These are phyloP conservation scores for Synanthedon formicaeformis DNA, from an alignment of 2,888 invertebrate genomes.

Conservation along the genomic window DNA sequence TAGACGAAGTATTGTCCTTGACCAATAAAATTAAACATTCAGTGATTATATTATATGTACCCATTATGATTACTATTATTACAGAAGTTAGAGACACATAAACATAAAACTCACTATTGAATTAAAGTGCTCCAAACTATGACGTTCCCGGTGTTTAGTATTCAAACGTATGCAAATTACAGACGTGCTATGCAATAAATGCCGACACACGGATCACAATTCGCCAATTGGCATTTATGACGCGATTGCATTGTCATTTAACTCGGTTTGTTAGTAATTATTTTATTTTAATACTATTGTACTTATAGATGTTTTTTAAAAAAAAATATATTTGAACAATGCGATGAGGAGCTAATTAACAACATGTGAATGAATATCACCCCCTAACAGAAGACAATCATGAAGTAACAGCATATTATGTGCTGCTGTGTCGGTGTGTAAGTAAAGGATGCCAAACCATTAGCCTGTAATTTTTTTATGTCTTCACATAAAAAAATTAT, in stretches of 20 bases:
- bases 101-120: conserved; percentile 63
- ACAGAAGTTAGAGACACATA: conserved; percentile 18
- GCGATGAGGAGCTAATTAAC: too few relatives aligned
- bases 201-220: conserved; percentile 67
- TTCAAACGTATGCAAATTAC: conserved; percentile 70
- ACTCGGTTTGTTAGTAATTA: neutral
- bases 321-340: too few relatives aligned
- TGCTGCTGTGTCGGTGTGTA: too few relatives aligned
- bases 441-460: too few relatives aligned
- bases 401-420: too few relatives aligned
- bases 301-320: too few relatives aligned
- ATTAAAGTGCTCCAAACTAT: conserved; percentile 62
- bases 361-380: too few relatives aligned
- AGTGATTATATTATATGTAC: too few relatives aligned
- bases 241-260: conserved; percentile 38
- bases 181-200: conserved; percentile 69
- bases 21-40: too few relatives aligned
- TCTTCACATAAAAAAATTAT: too few relatives aligned
- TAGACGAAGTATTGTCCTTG: neutral
- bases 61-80: neutral
- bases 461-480: too few relatives aligned
- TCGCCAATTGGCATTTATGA: conserved; percentile 66
- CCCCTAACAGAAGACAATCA: too few relatives aligned
- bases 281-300: neutral
- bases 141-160: conserved; percentile 59